A percentile compares a stretch with the other conserved stretches of the same genome.
Evolutionary conservation across 2,113 vertebrate species (phyloP).

Genomic region (Sterna hirundo): DNA sequence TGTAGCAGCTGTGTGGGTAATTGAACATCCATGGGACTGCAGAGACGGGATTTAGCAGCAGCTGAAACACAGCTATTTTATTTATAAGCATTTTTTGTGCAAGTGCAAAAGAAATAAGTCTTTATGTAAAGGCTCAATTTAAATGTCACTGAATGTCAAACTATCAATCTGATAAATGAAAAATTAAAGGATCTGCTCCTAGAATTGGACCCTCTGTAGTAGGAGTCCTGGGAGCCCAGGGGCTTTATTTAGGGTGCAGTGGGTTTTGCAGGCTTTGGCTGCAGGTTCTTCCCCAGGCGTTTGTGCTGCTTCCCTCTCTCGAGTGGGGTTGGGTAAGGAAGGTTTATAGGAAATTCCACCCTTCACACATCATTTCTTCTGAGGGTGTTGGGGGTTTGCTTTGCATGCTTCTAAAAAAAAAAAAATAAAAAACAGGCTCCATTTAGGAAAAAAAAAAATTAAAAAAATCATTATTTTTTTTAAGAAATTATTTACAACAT

Average conservation of each 20-base stretch:
- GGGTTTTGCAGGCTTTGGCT: neutral
- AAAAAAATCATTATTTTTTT: neutral
- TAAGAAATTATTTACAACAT: neutral
- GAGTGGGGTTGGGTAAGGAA: neutral
- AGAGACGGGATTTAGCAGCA: neutral
- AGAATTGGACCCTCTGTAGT: neutral
- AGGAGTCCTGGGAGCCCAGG: neutral
- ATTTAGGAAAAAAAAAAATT: neutral
- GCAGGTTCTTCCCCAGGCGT: neutral
- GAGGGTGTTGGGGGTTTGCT: neutral
- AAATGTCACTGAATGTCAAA: neutral
- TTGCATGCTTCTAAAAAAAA: neutral
- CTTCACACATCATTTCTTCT: neutral
- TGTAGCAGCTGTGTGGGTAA: neutral
- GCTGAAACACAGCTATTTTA: neutral
- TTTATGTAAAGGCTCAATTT: neutral
- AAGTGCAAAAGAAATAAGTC: neutral
- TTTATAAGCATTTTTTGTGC: neutral
- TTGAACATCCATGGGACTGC: fast-evolving
- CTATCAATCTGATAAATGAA: neutral
- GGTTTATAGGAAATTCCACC: neutral
- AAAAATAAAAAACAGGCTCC: neutral
- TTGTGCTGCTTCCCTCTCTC: neutral
- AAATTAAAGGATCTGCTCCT: neutral
- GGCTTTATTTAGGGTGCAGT: neutral